A percentile compares a stretch with the other conserved stretches of the same genome.
Conservation (phyloP, 2,797 vertebrate genomes). For the Podargus strigoides region DNA sequence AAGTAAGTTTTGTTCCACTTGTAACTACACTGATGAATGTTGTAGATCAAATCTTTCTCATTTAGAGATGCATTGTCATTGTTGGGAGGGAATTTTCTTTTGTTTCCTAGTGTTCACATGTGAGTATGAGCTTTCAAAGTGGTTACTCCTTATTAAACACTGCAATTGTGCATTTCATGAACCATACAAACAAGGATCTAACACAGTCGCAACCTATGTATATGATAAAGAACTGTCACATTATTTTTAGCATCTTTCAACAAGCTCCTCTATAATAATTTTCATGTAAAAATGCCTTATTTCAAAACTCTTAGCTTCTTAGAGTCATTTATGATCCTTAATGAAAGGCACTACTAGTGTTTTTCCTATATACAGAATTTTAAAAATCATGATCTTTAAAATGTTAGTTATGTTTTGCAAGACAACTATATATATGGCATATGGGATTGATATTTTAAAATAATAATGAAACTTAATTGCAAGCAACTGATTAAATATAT, state of each 20-base stretch:
- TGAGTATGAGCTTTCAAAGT: not conserved
- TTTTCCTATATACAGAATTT: not conserved
- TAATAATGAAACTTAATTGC: not conserved
- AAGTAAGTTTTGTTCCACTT: not conserved
- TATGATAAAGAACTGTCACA: not conserved
- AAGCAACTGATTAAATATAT: not conserved
- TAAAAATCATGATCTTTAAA: not conserved
- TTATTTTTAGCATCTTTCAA: not conserved
- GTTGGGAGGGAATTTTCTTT: not conserved
- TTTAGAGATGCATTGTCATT: not conserved
- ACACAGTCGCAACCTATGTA: not conserved
- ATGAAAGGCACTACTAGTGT: not conserved
- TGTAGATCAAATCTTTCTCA: not conserved
- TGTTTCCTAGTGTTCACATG: not conserved
- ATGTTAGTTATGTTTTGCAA: not conserved
- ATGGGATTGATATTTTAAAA: not conserved
- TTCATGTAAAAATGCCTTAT: not conserved
- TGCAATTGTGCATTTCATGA: not conserved
- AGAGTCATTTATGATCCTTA: not conserved
- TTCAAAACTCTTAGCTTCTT: not conserved
- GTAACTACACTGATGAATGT: not conserved
- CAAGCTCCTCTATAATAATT: not conserved
- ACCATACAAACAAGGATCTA: not conserved
- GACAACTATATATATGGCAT: not conserved
- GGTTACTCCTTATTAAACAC: not conserved